Evolutionary conservation across 2,113 vertebrate genomes (phyloP).

Genomic region (Chlorodrepanis virens): DNA sequence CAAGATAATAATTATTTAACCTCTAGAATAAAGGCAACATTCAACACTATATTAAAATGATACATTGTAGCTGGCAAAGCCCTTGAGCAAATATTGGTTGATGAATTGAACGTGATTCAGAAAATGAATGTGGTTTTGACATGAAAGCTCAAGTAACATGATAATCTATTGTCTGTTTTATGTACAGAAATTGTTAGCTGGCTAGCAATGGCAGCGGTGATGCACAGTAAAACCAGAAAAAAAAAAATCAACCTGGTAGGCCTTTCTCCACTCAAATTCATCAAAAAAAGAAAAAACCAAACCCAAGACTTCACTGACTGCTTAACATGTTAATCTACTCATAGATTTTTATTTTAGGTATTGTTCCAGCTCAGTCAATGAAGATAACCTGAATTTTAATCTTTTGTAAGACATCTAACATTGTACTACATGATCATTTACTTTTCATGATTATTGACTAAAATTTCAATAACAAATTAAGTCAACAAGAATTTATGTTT

Average conservation of each 20-base stretch:
- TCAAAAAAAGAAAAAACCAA: background rate
- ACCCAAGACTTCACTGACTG: background rate
- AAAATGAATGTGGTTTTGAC: conserved; percentile 63
- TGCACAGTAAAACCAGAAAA: conserved; percentile 6
- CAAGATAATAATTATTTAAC: conserved; percentile 40
- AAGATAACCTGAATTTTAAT: conserved; percentile 74
- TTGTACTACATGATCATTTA: conserved; percentile 58
- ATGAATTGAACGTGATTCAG: conserved; percentile 58
- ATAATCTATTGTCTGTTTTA: conserved; percentile 51
- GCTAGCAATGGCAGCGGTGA: conserved; percentile 36
- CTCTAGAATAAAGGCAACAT: conserved; percentile 21
- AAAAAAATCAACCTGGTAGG: background rate
- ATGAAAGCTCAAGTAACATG: conserved; percentile 44
- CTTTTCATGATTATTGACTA: conserved; percentile 74
- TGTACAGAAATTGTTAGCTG: conserved; percentile 59
- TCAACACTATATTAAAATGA: conserved; percentile 49
- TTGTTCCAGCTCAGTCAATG: conserved; percentile 64
- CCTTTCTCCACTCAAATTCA: background rate
- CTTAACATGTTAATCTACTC: conserved; percentile 65
- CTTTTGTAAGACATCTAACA: conserved; percentile 68
- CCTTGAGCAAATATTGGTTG: conserved; percentile 49
- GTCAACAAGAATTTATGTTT: conserved; percentile 72
- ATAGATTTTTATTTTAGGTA: conserved; percentile 72
- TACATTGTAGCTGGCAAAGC: conserved; percentile 39
- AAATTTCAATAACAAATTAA: conserved; percentile 76